These are phyloP conservation scores for Aphelocoma coerulescens DNA, from an alignment of 2,113 vertebrate genomes.

Conservation along the genomic window DNA sequence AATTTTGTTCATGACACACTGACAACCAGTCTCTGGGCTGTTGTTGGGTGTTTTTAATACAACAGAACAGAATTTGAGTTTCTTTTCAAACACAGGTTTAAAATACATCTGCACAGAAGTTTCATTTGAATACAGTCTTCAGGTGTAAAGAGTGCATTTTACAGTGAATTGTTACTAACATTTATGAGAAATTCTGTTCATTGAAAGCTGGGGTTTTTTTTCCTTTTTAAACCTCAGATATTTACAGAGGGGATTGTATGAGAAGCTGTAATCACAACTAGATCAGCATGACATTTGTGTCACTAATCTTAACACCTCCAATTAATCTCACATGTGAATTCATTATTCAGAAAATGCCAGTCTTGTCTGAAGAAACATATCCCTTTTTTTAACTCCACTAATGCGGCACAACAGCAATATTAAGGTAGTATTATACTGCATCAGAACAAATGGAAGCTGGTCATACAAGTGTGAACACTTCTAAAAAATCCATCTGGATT, in stretches of 20 bases:
- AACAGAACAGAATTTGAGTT: background rate
- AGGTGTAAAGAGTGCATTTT: background rate
- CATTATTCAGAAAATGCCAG: background rate
- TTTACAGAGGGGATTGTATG: background rate
- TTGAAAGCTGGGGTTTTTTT: background rate
- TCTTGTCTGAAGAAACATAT: background rate
- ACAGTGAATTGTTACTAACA: background rate
- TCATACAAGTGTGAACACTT: background rate
- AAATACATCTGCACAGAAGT: background rate
- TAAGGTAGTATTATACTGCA: background rate
- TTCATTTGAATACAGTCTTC: background rate
- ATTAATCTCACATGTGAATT: background rate
- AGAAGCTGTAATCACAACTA: background rate
- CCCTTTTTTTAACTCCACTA: background rate
- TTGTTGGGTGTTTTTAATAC: background rate
- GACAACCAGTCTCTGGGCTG: background rate
- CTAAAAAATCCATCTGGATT: background rate
- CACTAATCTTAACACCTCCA: background rate
- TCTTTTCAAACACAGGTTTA: background rate
- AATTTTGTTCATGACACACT: background rate
- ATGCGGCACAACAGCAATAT: background rate
- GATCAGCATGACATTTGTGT: background rate
- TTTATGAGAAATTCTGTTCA: background rate
- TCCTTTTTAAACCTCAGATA: background rate
- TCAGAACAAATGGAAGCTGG: background rate